These are phyloP conservation scores for Cosmopolites sordidus DNA, from an alignment of 2,888 invertebrate species.

Conservation along the genomic window DNA sequence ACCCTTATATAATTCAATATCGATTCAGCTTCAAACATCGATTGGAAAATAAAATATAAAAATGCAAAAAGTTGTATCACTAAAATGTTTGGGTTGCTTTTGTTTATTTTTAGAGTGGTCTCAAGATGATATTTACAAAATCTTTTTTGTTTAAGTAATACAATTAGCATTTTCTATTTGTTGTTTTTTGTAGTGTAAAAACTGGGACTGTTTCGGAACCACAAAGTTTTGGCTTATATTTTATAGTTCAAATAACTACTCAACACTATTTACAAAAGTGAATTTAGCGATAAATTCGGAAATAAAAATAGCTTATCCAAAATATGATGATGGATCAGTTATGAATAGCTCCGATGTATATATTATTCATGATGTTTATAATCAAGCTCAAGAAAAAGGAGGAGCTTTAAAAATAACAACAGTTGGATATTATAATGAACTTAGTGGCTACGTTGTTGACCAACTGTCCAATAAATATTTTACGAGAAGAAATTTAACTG, in stretches of 20 bases:
- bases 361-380: conserved; percentile 52
- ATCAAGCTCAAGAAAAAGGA: conserved; percentile 54
- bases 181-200: conserved; percentile 33
- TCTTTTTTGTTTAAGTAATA: neutral
- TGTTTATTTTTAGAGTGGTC: no score
- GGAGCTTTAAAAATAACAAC: conserved; percentile 51
- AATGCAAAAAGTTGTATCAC: neutral
- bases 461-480: conserved; percentile 40
- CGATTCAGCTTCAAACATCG: no score
- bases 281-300: conserved; percentile 34
- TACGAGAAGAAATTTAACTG: conserved; percentile 53
- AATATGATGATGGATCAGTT: conserved; percentile 27
- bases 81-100: no score
- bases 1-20: no score
- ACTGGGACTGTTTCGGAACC: conserved; percentile 29
- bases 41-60: neutral
- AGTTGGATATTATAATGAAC: conserved; percentile 51
- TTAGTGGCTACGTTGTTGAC: conserved; percentile 31
- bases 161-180: no score
- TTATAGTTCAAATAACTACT: conserved; percentile 21
- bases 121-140: neutral
- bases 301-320: conserved; percentile 30
- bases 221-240: conserved; percentile 36
- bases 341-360: conserved; percentile 2
- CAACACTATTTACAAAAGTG: conserved; percentile 28